These are phyloP conservation scores for Poeciliopsis turrubarensis DNA, from an alignment of 2,113 vertebrate species.

Conservation along the genomic window DNA sequence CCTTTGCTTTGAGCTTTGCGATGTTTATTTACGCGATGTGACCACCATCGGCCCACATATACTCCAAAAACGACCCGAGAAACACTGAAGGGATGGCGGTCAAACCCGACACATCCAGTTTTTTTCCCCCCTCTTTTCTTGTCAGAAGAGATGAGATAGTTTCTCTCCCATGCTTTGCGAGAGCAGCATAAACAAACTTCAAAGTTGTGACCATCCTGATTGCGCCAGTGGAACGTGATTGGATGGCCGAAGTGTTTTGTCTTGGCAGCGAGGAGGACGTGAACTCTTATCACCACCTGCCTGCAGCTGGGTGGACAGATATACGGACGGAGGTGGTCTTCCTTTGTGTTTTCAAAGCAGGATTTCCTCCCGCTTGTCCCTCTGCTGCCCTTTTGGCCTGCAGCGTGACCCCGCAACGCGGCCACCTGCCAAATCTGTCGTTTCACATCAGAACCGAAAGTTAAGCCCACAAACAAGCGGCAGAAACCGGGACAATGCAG, in stretches of 20 bases:
- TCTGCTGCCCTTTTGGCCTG: constrained; percentile 25
- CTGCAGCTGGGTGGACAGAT: constrained; percentile 32
- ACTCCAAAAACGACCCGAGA: not conserved
- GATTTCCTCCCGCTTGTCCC: constrained; percentile 69
- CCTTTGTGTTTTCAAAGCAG: constrained; percentile 68
- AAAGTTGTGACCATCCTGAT: constrained; percentile 35
- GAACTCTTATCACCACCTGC: constrained; percentile 46
- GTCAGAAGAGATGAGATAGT: constrained; percentile 19
- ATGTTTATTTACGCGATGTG: constrained; percentile 50
- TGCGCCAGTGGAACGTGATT: constrained; percentile 22
- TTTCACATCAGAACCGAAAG: not conserved
- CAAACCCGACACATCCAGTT: not conserved
- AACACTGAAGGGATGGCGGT: not conserved
- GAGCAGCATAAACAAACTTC: constrained; percentile 44
- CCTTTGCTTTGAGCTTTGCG: constrained; percentile 50
- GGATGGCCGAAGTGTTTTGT: constrained; percentile 26
- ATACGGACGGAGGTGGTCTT: constrained; percentile 45
- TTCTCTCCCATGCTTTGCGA: not conserved
- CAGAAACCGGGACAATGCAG: not conserved
- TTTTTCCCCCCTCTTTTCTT: not conserved
- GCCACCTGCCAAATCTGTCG: constrained; percentile 15
- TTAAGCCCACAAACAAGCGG: too few species aligned
- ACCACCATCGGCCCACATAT: not conserved
- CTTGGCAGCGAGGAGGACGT: constrained; percentile 14
- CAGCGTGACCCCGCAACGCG: constrained; percentile 13